Evolutionary conservation across 2,888 invertebrate genomes (phyloP), one percentile per base, ranked within the genome.

Genomic region (Machimus rusticus): DNA sequence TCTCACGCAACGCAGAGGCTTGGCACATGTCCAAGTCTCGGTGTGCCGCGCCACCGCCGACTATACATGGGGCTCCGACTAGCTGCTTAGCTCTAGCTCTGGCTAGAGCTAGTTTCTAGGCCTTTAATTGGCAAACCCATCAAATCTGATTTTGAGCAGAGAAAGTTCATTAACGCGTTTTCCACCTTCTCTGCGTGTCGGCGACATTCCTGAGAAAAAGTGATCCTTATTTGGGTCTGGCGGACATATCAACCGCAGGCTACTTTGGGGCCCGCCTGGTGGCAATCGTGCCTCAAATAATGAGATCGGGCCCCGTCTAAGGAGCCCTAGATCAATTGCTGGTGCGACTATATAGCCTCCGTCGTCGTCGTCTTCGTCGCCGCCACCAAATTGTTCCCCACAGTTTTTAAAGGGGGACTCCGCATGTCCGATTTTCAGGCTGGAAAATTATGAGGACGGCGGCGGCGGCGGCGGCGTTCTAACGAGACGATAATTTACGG

Each of bases 131-230:
- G 82, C 82, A 82, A 82, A 39, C 31, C 82, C 66, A 57, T 82
- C 57, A 66, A 82, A 82, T 82, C 19, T 37, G 66, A 82, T 82
- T 82, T 82, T 82, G 37, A 82, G 66, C n/a, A 31, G 51, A 82
- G 82, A 82, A 82, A 82, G 82, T 82, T 82, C 82, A 82, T 82
- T 82, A 82, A 82, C 82, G 82, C 82, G 57, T 34, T 82, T 57
- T 82, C 82, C 82, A 82, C 57, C 82, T 82, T 82, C 82, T 82
- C 37, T 55, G 82, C 82, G n/a, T 34, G 82, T 66, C 82, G 34
- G 19, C 19, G 81, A 81, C 55, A 55, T 57, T 82, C 23, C 37
- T 37, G n/a, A 82, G 82, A 82, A 82, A 81, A 82, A 82, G 34
- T 82, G 34, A 82, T 82, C 82, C 82, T 82, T 82, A 82, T 82